These are phyloP conservation scores for Echiichthys vipera DNA, from an alignment of 2,797 vertebrate genomes.

Conservation along the genomic window DNA sequence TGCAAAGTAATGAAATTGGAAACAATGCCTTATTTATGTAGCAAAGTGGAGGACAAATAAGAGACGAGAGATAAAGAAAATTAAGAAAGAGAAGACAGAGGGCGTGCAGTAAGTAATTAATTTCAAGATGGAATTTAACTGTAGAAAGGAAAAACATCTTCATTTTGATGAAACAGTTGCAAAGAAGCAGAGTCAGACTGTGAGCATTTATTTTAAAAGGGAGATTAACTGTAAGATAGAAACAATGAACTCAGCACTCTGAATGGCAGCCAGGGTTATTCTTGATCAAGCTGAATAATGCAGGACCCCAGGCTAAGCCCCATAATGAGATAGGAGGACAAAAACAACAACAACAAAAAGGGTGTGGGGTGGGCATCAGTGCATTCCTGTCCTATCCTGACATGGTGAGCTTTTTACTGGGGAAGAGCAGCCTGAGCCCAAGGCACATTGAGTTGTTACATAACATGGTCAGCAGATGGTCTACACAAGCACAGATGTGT, in stretches of 20 bases:
- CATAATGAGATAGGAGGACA: conserved; percentile 22
- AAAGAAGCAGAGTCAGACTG: conserved; percentile 7
- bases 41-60: conserved; percentile 15
- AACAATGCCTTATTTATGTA: conserved; percentile 40
- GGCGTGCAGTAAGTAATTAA: conserved; percentile 5
- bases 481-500: conserved; percentile 71
- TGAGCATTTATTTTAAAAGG: conserved; percentile 27
- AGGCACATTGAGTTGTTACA: conserved; percentile 78
- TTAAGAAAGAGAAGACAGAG: background rate
- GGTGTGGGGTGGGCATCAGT: background rate
- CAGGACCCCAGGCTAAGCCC: conserved; percentile 48
- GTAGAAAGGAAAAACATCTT: conserved; percentile 32
- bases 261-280: conserved; percentile 54
- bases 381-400: conserved; percentile 52
- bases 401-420: conserved; percentile 59
- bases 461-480: conserved; percentile 84
- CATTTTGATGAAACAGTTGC: conserved; percentile 6
- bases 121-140: conserved; percentile 27
- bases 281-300: conserved; percentile 65
- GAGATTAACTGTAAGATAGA: conserved; percentile 34
- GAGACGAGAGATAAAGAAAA: conserved; percentile 1
- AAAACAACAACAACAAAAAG: conserved; percentile 1
- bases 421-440: conserved; percentile 74
- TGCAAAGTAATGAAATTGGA: conserved; percentile 21
- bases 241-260: conserved; percentile 25